Evolutionary conservation across 2,797 vertebrate species (phyloP).

Genomic region (Acomys russatus): DNA sequence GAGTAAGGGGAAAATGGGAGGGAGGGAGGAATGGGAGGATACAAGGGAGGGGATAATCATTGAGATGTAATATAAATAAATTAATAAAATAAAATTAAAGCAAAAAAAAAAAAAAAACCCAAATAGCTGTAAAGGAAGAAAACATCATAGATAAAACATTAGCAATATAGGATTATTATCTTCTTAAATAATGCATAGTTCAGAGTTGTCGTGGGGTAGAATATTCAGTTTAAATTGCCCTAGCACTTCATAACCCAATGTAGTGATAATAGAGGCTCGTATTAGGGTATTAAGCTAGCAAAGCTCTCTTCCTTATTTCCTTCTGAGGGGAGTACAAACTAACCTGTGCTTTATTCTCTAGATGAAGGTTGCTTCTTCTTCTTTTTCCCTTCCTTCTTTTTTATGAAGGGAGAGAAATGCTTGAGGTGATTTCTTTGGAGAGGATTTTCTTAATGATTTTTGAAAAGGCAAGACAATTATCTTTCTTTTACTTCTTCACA

Average conservation of each 20-base stretch:
- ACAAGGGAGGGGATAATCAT: too few relatives aligned
- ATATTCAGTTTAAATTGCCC: slow-evolving; percentile 84
- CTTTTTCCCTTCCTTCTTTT: background rate
- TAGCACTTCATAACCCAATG: slow-evolving; percentile 62
- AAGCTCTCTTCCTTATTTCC: slow-evolving; percentile 83
- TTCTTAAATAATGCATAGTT: slow-evolving; percentile 71
- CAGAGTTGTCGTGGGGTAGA: slow-evolving; percentile 73
- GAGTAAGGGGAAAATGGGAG: too few relatives aligned
- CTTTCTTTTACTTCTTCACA: slow-evolving; percentile 83
- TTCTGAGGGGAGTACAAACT: slow-evolving; percentile 79
- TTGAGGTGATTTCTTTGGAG: slow-evolving; percentile 85
- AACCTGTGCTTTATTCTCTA: slow-evolving; percentile 64
- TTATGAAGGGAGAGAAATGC: slow-evolving; percentile 80
- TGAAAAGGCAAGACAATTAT: slow-evolving; percentile 68
- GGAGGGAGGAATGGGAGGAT: too few relatives aligned
- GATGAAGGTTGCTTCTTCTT: background rate
- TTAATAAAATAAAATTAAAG: too few relatives aligned
- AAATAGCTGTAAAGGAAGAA: background rate
- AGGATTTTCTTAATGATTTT: slow-evolving; percentile 2
- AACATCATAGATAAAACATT: slow-evolving; percentile 15
- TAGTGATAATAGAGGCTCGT: background rate
- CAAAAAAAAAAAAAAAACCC: too few relatives aligned
- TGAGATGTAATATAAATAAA: too few relatives aligned
- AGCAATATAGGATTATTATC: slow-evolving; percentile 72
- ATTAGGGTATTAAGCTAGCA: slow-evolving; percentile 87